Evolutionary conservation across 2,888 invertebrate genomes (phyloP), one percentile per base, ranked within the genome.

Genomic region (Dasysyrphus albostriatus): DNA sequence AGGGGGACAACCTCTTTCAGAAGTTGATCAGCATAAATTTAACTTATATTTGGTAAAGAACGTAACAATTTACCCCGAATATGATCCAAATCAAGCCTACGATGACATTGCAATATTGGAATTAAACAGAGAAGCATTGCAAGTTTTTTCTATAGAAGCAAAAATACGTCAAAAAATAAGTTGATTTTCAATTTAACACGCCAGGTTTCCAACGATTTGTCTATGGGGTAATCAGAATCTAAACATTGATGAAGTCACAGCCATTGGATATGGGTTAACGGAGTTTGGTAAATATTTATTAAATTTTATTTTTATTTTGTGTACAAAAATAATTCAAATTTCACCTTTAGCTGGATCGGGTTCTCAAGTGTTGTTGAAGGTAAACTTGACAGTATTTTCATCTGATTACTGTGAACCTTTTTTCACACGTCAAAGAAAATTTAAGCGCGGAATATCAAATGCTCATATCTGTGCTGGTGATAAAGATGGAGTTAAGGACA

Each of bases 401-500:
- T 24, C 42, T 2, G 44, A 16, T 1, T 32, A 7, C 8, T 80
- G 79, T 24, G 37, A 12, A 19, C 65, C 65, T 0, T 73, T 65
- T 16, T 58, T 65, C 8, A 54, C 58, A 34, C 16, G 73, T 12
- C 56, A 80, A n/a, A 42, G 63, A 10, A 80, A 67, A 42, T 73
- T 67, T 19, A 56, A 32, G 51, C 12, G 0, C 0, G 91, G 91
- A 1, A 82, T 91, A 24, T 63, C 88, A 9, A 73, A 88, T 29
- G 74, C 89, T 14, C 90, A 90, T 83, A 19, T 91, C 8, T 91
- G 91, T 80, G 90, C 91, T 34, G 90, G 91, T 5, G 89, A 90
- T 74, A 72, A 88, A 0, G 16, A 73, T 7, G 83, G 83, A 4
- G 72, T 67, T 8, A 89, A 88, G 42, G 90, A 89, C 73, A 89